Conservation (phyloP, 1,140 invertebrate species). For the Tetragnatha versicolor region DNA sequence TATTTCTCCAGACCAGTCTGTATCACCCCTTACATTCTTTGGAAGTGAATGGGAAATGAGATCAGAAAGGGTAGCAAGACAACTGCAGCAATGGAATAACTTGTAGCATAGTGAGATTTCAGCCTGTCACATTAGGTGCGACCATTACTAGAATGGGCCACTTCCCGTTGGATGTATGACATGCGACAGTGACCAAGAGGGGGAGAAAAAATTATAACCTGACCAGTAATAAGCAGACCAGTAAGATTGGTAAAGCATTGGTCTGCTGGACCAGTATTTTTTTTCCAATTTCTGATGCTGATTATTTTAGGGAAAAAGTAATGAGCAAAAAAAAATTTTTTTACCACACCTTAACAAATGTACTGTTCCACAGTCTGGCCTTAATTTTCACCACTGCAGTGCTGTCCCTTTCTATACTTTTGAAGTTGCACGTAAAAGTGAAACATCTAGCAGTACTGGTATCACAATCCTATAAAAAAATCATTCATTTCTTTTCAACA, state of each 20-base stretch:
- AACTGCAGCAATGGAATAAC: too few relatives aligned
- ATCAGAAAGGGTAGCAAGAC: too few relatives aligned
- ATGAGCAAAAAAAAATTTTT: neutral
- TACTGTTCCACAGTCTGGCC: conserved; percentile 88
- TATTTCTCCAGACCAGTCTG: too few relatives aligned
- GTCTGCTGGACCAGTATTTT: neutral
- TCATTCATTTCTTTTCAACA: neutral
- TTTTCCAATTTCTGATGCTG: neutral
- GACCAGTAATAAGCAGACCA: too few relatives aligned
- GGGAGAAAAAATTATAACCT: too few relatives aligned
- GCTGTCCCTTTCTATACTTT: conserved; percentile 76
- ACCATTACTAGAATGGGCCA: too few relatives aligned
- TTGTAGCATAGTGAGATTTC: too few relatives aligned
- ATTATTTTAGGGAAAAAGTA: neutral
- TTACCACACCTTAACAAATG: conserved; percentile 67
- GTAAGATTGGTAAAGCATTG: neutral
- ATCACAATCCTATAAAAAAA: conserved; percentile 74
- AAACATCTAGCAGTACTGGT: conserved; percentile 83
- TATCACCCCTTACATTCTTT: too few relatives aligned
- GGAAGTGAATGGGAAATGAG: too few relatives aligned
- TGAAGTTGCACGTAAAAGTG: conserved; percentile 79
- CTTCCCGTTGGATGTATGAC: too few relatives aligned
- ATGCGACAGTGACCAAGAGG: too few relatives aligned
- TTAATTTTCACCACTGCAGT: conserved; percentile 79
- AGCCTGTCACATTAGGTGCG: too few relatives aligned